Base-by-base conservation (phyloP, 2,797 vertebrate species). In the Eidolon dupreanum region DNA sequence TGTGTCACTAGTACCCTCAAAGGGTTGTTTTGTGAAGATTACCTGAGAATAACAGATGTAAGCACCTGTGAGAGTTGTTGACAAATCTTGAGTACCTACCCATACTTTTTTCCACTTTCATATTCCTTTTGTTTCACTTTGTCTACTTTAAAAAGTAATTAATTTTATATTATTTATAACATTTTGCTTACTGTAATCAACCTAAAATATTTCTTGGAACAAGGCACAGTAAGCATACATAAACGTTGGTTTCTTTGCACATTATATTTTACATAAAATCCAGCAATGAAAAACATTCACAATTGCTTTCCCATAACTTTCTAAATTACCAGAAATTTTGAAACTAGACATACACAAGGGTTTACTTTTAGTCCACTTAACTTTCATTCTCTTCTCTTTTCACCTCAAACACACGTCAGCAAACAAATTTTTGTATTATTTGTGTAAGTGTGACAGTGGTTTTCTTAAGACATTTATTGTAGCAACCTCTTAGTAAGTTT, bases 381-480 rank as follows among this genome's bases (percentile, higher is more conserved):
- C 55, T 95, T 90, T 65, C 74, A 79, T 97, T 97, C 46, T 92
- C 38, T 89, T 49, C 15, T 66, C 13, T 55, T 0, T 2, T 53
- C 43, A 92, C 91, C 79, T 95, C 70, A 70, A 74, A 53, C 24
- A 70, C 55, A 87, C 3, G 24, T 61, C 59, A 61, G 28, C 15
- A 10, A 53, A 68, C 28, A 93, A 53, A 49, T 96, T 98, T 88
- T 77, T 97, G 19, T 95, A n/a, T 36, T 86, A 20, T 92, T 49
- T 93, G 41, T 66, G 28, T 88, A 93, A 92, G 73, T 96, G 84
- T 95, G 75, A 70, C 20, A 57, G 63, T 4, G 19, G 88, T 97
- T 98, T 97, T 84, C 93, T 97, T 98, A 96, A 74, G 75, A 97
- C 55, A 73, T 94, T 86, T 49, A 93, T 77, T 97, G 93, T 83